Base-by-base conservation (phyloP, 2,888 invertebrate species). In the Lymantria monacha region DNA sequence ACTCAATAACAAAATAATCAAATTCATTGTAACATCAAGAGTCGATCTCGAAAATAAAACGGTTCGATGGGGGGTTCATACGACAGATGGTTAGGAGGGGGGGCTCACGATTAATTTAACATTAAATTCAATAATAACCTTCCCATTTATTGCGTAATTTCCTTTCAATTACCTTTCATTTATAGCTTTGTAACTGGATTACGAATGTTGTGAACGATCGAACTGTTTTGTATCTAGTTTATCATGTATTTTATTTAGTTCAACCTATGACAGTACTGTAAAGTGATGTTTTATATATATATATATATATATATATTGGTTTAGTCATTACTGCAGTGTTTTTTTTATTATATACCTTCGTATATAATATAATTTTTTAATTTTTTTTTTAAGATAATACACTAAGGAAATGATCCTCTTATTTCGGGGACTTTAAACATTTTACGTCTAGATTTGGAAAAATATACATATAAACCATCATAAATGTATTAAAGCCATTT, bases 111-210 rank as follows among this genome's bases (percentile, higher is more conserved):
- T 88, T 89, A 88, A 90, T 90, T 89, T 85, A 85, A 89, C 88
- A 89, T 90, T 88, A 88, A 88, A 91, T 88, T 91, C 88, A 90
- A 90, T 91, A 89, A 89, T 88, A 90, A 87, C 87, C 80, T 81
- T 72, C 85, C 85, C 89, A 88, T 88, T 90, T 89, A 89, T 89
- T 86, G 87, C 85, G 87, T 89, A 89, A 91, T 91, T 90, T 91
- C 90, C 90, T 86, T 80, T 79, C 90, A 89, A 91, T 90, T 89
- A 86, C 87, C 75, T 83, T 85, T 85, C 89, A 87, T 89, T 90
- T 90, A 88, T 86, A 78, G 87, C 73, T 79, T 76, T 79, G 85
- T 88, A 89, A 90, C 75, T 69, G 72, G 81, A 85, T 91, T 89
- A 87, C 70, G 64, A 75, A 70, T 68, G 73, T 68, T 79, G 77